Percentiles rank a stretch among this genome's conserved stretches.
Evolutionary conservation across 2,888 invertebrate species (phyloP).

Genomic region (Boloria selene): DNA sequence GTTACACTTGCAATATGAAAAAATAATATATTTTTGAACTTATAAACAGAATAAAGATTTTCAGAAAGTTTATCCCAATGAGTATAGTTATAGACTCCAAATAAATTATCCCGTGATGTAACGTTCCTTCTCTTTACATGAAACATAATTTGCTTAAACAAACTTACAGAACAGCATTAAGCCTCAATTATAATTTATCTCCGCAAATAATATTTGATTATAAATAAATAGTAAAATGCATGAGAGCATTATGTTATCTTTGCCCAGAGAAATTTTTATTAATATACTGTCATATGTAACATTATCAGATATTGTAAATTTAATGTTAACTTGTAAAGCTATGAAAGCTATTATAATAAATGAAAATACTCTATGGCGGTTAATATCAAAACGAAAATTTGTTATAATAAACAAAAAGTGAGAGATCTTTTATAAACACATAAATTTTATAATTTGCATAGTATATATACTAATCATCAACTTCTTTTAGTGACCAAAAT

Average conservation of each 20-base stretch:
- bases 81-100: too few relatives aligned
- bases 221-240: constrained; percentile 39
- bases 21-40: too few relatives aligned
- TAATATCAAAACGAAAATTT: constrained; percentile 46
- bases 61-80: too few relatives aligned
- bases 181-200: too few relatives aligned
- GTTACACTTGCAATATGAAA: too few relatives aligned
- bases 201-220: not conserved
- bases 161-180: not conserved
- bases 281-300: constrained; percentile 57
- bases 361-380: constrained; percentile 64
- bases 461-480: too few relatives aligned
- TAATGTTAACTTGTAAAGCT: constrained; percentile 65
- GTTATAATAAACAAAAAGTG: constrained; percentile 46
- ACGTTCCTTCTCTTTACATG: too few relatives aligned
- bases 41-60: too few relatives aligned
- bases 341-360: constrained; percentile 55
- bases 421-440: too few relatives aligned
- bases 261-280: constrained; percentile 64
- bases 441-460: constrained; percentile 10
- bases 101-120: too few relatives aligned
- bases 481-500: constrained; percentile 40
- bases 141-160: too few relatives aligned
- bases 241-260: constrained; percentile 42
- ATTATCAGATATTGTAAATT: constrained; percentile 56